Base-by-base conservation (phyloP, 2,888 invertebrate species). In the Fragum sueziense region DNA sequence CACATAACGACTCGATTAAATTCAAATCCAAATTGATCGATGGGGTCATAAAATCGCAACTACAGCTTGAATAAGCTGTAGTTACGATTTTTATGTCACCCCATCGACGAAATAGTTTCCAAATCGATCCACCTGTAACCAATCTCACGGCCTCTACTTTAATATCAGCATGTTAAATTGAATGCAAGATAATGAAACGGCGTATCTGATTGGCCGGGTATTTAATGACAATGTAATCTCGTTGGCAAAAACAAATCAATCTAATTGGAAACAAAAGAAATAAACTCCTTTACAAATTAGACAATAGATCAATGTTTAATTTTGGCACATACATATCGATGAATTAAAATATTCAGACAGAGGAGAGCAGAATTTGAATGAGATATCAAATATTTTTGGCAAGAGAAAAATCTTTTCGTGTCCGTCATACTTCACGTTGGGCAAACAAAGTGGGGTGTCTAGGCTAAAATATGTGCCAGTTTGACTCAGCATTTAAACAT, bases 121-220 rank as follows among this genome's bases (percentile, higher is more conserved):
- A 41, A 65, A 65, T 22, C 41, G 29, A 65, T 22, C 62, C 37
- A 65, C 41, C 65, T 65, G 41, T 65, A 34, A 65, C 65, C 65
- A 41, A 65, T 65, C 41, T 34, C 41, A 41, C 41, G 41, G 34
- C 22, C 37, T 4, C 65, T 65, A 6, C 22, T 41, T 41, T 37
- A 25, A 41, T 65, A 65, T 22, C 25, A 22, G 34, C 27, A 9
- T 17, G 33, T 33, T 33, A 33, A 61, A 31, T 27, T 31, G 61
- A 61, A n/a, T 33, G 31, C 3, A 25, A 25, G 31, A n/a, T 33
- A n/a, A 61, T 65, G 34, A 41, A 27, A 41, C 41, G 41, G 4
- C 41, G 22, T 65, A 65, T 65, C 65, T 65, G 65, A 65, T 65
- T 65, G 65, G 65, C 65, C 41, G 9, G 14, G 41, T 25, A 41